A percentile compares a stretch with the other conserved stretches of the same genome.
phyloP scores from a whole-genome alignment of 2,888 invertebrate genomes.

The Heterodera filipjevi region DNA sequence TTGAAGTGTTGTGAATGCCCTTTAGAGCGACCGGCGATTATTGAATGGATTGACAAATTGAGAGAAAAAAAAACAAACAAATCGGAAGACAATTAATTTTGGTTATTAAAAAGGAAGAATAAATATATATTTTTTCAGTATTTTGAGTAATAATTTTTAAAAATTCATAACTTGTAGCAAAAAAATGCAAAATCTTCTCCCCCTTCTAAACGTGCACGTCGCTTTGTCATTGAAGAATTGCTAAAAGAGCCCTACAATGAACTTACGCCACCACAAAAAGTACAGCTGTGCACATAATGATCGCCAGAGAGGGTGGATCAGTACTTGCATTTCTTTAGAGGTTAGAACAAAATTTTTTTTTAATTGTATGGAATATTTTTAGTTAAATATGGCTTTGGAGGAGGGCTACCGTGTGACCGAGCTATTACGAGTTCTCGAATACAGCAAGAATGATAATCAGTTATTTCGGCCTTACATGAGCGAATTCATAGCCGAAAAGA shows the following conservation, averaged over 20 bases:
- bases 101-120: too few relatives aligned
- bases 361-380: background rate
- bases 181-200: background rate
- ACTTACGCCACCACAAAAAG: background rate
- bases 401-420: background rate
- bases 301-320: background rate
- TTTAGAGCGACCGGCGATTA: too few relatives aligned
- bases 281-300: background rate
- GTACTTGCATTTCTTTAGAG: background rate
- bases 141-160: too few relatives aligned
- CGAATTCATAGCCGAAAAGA: background rate
- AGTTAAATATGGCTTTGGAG: background rate
- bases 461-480: slow-evolving; percentile 1
- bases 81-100: too few relatives aligned
- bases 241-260: background rate
- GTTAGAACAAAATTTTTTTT: background rate
- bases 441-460: background rate
- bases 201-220: slow-evolving; percentile 4
- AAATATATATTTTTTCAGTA: too few relatives aligned
- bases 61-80: too few relatives aligned
- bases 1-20: background rate
- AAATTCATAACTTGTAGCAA: too few relatives aligned
- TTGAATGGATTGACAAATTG: too few relatives aligned
- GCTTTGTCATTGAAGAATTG: slow-evolving; percentile 10
- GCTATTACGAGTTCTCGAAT: background rate